Base-by-base conservation (phyloP, 2,888 invertebrate species). In the Deroplatys truncata region DNA sequence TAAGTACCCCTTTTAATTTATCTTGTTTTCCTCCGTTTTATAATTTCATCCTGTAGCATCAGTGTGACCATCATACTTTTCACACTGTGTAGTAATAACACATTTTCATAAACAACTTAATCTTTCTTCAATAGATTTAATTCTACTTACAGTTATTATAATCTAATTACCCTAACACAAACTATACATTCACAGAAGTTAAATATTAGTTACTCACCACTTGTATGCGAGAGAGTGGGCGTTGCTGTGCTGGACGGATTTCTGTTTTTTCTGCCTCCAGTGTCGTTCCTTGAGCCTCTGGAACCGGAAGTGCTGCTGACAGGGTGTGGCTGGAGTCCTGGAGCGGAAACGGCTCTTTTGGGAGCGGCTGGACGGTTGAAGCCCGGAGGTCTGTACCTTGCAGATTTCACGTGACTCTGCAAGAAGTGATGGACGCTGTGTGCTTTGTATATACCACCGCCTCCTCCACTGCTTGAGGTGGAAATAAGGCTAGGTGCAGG, bases 361-460 rank as follows among this genome's bases (percentile, higher is more conserved):
- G 97, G 96, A 90, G 94, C 94, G n/a, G 92, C 92, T 85, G 93
- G 93, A 84, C 97, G 95, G 82, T 95, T 95, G 93, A 97, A 97
- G 2, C 97, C 98, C 0, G 98, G 98, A 1, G 98, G 97, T 8
- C 98, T 94, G 93, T 98, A 98, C 83, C 98, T 94, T 84, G 98
- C 98, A 88, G 98, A 98, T 93, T 98, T 98, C 85, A 97, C 98
- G 91, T 96, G 95, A 90, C 94, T 94, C 91, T 95, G 94, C 4
- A 93, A 93, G 92, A 95, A 95, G 91, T 95, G 95, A 91, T 95
- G 94, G 91, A 95, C 95, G 92, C 95, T 96, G 92, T 96, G 95
- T 0, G 96, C 95, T 92, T 96, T 96, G 92, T 95, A 95, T 93
- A 96, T 95, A 83, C 92, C 91, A 20, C 56, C 56, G 20, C 56